These are phyloP conservation scores for Antheraea yamamai DNA, from an alignment of 2,888 invertebrate species.

Conservation along the genomic window DNA sequence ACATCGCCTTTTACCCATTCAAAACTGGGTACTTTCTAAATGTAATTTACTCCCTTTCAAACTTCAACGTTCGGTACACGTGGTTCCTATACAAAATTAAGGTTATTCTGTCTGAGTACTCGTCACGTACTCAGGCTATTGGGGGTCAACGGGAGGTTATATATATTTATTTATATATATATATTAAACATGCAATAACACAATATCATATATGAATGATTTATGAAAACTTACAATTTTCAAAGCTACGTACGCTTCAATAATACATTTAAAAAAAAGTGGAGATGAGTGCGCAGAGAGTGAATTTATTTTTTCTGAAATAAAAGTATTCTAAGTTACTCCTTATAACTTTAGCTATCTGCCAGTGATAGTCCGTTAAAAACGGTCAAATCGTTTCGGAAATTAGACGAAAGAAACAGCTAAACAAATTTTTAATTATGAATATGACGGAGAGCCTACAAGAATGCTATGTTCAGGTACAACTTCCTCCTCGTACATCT, in stretches of 20 bases:
- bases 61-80: constrained; percentile 18
- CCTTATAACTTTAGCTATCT: no score
- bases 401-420: no score
- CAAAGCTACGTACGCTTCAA: background rate
- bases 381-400: no score
- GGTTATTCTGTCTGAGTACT: constrained; percentile 20
- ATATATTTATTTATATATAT: no score
- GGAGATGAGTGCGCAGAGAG: background rate
- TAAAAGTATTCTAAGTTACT: no score
- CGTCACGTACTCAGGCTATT: background rate
- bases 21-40: constrained; percentile 18
- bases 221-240: background rate
- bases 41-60: constrained; percentile 22
- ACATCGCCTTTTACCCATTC: background rate
- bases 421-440: no score
- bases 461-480: no score
- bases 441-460: no score
- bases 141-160: background rate
- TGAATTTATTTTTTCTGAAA: no score
- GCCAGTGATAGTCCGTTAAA: no score
- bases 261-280: no score
- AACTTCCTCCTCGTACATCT: no score
- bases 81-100: constrained; percentile 25
- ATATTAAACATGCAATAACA: background rate
- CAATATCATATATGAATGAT: background rate